A percentile compares a stretch with the other conserved stretches of the same genome.
phyloP scores from a whole-genome alignment of 1,140 invertebrate species.

The Cherax quadricarinatus region DNA sequence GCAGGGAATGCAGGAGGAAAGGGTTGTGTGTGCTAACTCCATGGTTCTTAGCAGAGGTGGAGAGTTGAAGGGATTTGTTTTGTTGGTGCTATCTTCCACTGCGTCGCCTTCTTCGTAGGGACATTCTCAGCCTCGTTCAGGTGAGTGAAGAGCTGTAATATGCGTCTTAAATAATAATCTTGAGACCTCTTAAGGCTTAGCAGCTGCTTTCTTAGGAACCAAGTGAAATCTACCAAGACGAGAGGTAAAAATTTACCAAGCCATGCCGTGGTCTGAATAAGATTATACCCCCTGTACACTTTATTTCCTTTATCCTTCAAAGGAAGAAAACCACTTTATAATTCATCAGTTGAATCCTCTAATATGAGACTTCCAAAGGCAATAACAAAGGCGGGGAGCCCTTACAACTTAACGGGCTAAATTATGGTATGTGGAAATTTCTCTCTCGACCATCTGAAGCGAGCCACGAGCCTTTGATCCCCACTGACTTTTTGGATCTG shows the following conservation, averaged over 20 bases:
- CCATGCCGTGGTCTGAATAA: neutral
- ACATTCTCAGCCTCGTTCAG: constrained; percentile 38
- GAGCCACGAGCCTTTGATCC: neutral
- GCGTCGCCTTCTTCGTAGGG: constrained; percentile 4
- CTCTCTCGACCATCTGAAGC: neutral
- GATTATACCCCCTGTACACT: neutral
- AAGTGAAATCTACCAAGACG: neutral
- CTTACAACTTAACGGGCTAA: neutral
- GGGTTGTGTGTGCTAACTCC: neutral
- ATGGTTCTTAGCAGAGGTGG: neutral
- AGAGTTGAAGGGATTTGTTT: neutral
- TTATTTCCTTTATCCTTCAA: neutral
- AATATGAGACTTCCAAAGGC: neutral
- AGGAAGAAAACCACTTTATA: no score
- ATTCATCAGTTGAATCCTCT: neutral
- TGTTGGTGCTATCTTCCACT: constrained; percentile 40
- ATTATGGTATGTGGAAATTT: neutral
- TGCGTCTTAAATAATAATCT: neutral
- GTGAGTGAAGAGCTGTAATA: neutral
- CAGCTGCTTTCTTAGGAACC: neutral
- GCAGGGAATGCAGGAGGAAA: neutral
- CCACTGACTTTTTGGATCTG: neutral
- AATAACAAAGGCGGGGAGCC: neutral
- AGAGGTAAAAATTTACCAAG: neutral
- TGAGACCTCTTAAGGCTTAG: neutral